Base-by-base conservation (phyloP, 2,797 vertebrate genomes). In the Cossypha polioptera region DNA sequence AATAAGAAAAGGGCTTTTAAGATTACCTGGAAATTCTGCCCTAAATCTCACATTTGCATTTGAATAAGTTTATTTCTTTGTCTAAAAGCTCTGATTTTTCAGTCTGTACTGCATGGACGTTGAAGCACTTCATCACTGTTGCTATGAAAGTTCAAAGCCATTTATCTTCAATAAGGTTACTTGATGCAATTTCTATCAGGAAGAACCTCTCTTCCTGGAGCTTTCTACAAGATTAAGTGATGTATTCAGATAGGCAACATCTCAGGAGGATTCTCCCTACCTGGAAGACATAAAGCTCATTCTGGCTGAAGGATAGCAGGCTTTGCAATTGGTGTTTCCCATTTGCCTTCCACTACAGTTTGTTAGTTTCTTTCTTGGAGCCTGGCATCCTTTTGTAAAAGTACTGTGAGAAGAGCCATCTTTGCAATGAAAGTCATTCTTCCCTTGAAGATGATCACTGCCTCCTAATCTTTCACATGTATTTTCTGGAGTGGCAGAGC, bases 191-290 rank as follows among this genome's bases (percentile, higher is more conserved):
- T 95, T 92, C 93, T 72, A 93, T 74, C 67, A 92, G 77, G 55
- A 79, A 42, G 83, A 84, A 91, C 26, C 55, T 59, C 81, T 90
- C 71, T 76, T 96, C 95, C 81, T 74, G 63, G 38, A 75, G 71
- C 61, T 97, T 77, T 93, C 72, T 89, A 87, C 81, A 95, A 95
- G 94, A 97, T 96, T 93, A 96, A 97, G 84, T 80, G 88, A 88
- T 89, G 25, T 91, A 80, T 96, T 95, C 92, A 92, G 86, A 87
- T 87, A 83, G 33, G 53, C 50, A 80, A 12, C 17, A 61, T 93
- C 88, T 91, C 86, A 48, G 78, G 93, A 75, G 88, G 62, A 80
- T 91, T 89, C 73, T 74, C 43, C 55, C 68, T 85, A 71, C 80
- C 74, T 71, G 81, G 35, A 85, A 88, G 86, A 87, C 31, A 61